These are phyloP conservation scores for Sitta carolinensis DNA, from an alignment of 2,797 vertebrate genomes.

Conservation along the genomic window DNA sequence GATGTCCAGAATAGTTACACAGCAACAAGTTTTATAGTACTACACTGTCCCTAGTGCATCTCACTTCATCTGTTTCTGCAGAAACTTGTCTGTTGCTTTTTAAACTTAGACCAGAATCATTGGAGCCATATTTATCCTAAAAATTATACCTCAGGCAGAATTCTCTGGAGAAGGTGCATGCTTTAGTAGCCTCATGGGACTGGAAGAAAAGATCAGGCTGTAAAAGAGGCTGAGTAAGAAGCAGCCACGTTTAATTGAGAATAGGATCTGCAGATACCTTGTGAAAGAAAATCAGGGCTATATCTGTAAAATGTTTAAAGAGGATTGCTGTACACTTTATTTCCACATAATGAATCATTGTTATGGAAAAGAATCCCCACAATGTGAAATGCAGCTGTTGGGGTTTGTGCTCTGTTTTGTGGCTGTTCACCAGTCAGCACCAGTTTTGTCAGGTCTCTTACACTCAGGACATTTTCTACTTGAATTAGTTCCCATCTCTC, in stretches of 20 bases:
- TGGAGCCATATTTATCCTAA: background rate
- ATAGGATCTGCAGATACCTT: background rate
- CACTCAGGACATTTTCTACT: constrained; percentile 6
- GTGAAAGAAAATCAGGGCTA: background rate
- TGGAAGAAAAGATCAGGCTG: background rate
- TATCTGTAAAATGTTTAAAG: background rate
- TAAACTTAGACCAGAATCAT: background rate
- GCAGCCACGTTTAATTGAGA: background rate
- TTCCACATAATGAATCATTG: background rate
- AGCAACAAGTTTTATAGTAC: background rate
- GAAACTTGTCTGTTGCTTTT: background rate
- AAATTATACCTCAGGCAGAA: background rate
- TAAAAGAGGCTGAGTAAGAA: background rate
- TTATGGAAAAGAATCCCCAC: background rate
- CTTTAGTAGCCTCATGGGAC: background rate
- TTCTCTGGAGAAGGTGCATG: background rate
- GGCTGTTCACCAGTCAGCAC: background rate
- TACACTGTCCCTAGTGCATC: background rate
- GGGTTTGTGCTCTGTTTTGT: background rate
- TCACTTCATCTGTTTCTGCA: background rate
- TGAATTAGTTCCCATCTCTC: background rate
- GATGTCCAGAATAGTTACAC: background rate
- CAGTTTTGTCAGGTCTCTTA: background rate
- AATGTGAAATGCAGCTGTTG: background rate
- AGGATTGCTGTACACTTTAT: background rate